Base-by-base conservation (phyloP, 2,113 vertebrate genomes). In the Oncorhynchus kisutch region DNA sequence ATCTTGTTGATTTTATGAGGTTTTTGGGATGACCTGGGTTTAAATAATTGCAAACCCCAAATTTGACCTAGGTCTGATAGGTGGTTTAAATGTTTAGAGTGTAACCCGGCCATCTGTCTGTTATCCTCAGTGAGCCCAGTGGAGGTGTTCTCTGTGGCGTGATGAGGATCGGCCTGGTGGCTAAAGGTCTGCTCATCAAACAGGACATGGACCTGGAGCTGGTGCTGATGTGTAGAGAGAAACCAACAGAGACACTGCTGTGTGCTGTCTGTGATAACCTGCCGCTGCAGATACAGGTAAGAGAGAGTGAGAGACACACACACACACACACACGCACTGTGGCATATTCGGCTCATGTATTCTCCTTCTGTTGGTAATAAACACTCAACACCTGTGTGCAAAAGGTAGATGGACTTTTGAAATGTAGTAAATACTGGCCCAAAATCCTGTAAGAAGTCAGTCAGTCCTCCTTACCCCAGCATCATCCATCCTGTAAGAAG, bases 191-290 rank as follows among this genome's bases (percentile, higher is more conserved):
- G 81, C 94, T 99, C 88, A 98, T 99, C 92, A 99, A 98, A 92
- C 97, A 97, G 12, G 98, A 99, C 87, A 96, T 99, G 97, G 96
- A 99, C 86, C 93, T 99, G 91, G 97, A 98, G 90, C 92, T 99
- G 91, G 98, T 99, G 91, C 94, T 99, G 88, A 95, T 99, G 97
- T 99, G 97, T 89, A 93, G 95, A 92, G 96, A 98, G 89, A 99
- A 97, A 82, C 97, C 98, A 89, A 98, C 97, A 73, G 93, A 96
- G 91, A 95, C 94, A 65, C 92, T 99, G 90, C 92, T 99, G 92
- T 90, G 91, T 85, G 94, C 91, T 16, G 96, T 99, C 88, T 95
- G 94, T 92, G 95, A 95, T 84, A 95, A 98, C 91, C 95, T 99
- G 86, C 97, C 96, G 76, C 78, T 95, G 87, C 96, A 99, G 91